Evolutionary conservation across 2,888 invertebrate genomes (phyloP).

Genomic region (Napeogenes inachia): DNA sequence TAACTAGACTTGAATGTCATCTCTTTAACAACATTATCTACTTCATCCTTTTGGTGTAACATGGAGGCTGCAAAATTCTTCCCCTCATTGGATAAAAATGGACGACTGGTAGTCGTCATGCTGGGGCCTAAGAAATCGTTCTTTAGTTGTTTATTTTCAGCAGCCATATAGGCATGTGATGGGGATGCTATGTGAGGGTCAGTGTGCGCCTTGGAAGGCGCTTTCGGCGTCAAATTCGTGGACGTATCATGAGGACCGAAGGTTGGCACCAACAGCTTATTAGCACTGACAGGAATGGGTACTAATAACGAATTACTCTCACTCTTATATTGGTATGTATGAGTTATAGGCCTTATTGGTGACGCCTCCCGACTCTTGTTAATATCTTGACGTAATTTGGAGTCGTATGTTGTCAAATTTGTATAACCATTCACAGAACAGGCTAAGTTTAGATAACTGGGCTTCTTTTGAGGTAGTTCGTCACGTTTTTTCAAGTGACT

Average conservation of each 20-base stretch:
- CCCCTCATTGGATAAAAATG: conserved; percentile 63
- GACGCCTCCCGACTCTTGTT: conserved; percentile 84
- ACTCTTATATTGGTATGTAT: conserved; percentile 66
- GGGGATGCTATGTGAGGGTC: conserved; percentile 66
- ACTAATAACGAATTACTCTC: conserved; percentile 66
- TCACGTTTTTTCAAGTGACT: conserved; percentile 63
- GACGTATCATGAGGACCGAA: conserved; percentile 70
- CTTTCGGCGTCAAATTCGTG: conserved; percentile 67
- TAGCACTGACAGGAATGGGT: conserved; percentile 70
- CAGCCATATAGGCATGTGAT: conserved; percentile 69
- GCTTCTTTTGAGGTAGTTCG: conserved; percentile 80
- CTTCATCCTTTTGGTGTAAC: conserved; percentile 67
- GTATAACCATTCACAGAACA: conserved; percentile 95
- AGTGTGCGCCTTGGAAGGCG: conserved; percentile 74
- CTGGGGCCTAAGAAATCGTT: conserved; percentile 71
- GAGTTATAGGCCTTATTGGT: conserved; percentile 80
- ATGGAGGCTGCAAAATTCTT: conserved; percentile 66
- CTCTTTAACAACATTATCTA: conserved; percentile 60
- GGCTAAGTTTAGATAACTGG: conserved; percentile 91
- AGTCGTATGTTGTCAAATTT: conserved; percentile 90
- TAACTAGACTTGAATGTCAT: conserved; percentile 69
- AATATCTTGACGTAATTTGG: conserved; percentile 85
- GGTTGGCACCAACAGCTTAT: conserved; percentile 77
- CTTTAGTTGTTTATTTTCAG: conserved; percentile 69
- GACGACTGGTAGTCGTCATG: conserved; percentile 66